Conservation (phyloP, 2,113 vertebrate species). For the Tenebrosternarchus preto region DNA sequence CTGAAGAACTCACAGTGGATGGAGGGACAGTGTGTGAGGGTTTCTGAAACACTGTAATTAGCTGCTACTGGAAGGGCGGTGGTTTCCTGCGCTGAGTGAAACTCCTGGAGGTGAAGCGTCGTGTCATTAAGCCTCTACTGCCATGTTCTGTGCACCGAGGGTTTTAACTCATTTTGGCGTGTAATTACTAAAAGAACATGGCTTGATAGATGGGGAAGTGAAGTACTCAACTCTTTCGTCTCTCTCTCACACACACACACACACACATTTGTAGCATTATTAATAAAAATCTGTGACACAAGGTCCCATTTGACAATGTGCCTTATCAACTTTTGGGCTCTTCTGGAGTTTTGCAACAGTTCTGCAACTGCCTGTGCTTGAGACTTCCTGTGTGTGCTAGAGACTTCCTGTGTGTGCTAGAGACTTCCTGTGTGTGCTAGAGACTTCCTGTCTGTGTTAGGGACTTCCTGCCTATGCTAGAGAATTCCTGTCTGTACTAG, state of each 20-base stretch:
- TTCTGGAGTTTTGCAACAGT: background rate
- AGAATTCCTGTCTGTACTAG: background rate
- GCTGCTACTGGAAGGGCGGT: constrained; percentile 60
- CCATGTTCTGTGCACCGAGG: constrained; percentile 60
- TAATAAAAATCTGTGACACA: constrained; percentile 65
- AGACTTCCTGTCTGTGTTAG: background rate
- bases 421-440: background rate
- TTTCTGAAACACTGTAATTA: constrained; percentile 74
- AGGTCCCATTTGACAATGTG: constrained; percentile 25
- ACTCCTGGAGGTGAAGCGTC: constrained; percentile 71
- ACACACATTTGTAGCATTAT: constrained; percentile 61
- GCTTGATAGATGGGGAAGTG: constrained; percentile 71
- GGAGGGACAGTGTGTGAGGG: constrained; percentile 54
- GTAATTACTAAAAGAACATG: constrained; percentile 78
- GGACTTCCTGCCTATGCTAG: background rate
- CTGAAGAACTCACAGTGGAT: constrained; percentile 65
- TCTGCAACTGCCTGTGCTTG: background rate
- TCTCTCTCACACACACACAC: constrained; percentile 2
- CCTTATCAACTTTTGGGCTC: constrained; percentile 31
- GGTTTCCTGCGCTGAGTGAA: constrained; percentile 64
- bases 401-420: background rate
- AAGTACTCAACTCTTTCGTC: constrained; percentile 31
- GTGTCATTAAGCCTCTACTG: constrained; percentile 65
- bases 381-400: background rate
- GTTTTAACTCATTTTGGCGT: constrained; percentile 77